A percentile compares a stretch with the other conserved stretches of the same genome.
These are phyloP conservation scores for Pelobates fuscus DNA, from an alignment of 2,113 vertebrate genomes.

Conservation along the genomic window DNA sequence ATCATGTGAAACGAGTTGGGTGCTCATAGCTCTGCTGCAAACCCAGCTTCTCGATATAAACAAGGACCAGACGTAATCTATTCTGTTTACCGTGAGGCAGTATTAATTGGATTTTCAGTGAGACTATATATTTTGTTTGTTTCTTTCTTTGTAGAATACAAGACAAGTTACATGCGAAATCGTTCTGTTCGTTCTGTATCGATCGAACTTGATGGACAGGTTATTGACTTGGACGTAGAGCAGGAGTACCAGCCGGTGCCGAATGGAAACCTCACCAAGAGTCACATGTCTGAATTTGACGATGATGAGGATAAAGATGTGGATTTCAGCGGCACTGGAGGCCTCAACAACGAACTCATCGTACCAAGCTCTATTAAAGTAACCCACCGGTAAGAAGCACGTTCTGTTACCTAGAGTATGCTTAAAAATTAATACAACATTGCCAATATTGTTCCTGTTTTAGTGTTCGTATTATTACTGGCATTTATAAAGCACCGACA, in stretches of 20 bases:
- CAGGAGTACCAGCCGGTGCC: constrained; percentile 66
- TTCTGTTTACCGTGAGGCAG: too few species aligned
- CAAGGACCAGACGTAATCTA: too few species aligned
- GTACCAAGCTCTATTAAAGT: constrained; percentile 85
- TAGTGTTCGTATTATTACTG: too few species aligned
- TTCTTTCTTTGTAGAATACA: constrained; percentile 73
- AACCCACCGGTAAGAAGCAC: constrained; percentile 81
- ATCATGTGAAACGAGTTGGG: too few species aligned
- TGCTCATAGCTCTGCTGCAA: too few species aligned
- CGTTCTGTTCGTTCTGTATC: constrained; percentile 82
- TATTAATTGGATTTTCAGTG: too few species aligned
- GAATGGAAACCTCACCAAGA: constrained; percentile 71
- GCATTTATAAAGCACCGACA: too few species aligned
- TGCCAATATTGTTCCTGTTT: too few species aligned
- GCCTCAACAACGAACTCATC: constrained; percentile 64
- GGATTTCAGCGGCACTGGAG: constrained; percentile 85
- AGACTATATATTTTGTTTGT: too few species aligned
- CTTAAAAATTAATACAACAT: too few species aligned
- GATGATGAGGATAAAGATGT: constrained; percentile 75
- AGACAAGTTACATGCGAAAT: constrained; percentile 69
- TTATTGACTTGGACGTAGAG: constrained; percentile 74
- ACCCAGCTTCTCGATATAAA: too few species aligned
- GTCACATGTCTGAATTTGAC: constrained; percentile 54
- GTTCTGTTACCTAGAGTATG: too few species aligned
- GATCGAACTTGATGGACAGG: constrained; percentile 70